phyloP scores from a whole-genome alignment of 2,797 vertebrate genomes.

The Chelidonichthys spinosus region DNA sequence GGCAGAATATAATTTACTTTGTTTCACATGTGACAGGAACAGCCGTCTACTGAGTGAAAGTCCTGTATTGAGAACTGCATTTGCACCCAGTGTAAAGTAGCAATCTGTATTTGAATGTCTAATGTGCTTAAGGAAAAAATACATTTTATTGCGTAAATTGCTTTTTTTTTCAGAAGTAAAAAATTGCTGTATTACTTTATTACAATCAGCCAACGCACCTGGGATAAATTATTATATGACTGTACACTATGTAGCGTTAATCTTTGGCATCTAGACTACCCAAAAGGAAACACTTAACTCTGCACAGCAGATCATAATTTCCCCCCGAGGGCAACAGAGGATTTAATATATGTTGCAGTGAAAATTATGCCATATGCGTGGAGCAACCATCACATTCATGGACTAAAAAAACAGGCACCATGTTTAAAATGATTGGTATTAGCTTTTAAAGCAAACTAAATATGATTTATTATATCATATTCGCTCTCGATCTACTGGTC shows the following conservation, averaged over 20 bases:
- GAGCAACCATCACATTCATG: too few species aligned
- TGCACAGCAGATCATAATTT: background rate
- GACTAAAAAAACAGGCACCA: too few species aligned
- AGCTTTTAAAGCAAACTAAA: too few species aligned
- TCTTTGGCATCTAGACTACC: background rate
- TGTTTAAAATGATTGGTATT: too few species aligned
- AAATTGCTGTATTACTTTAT: background rate
- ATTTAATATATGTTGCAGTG: too few species aligned
- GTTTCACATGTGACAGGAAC: too few species aligned
- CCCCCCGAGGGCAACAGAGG: background rate
- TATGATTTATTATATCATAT: too few species aligned
- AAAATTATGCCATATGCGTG: too few species aligned
- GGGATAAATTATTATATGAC: background rate
- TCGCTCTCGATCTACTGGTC: too few species aligned
- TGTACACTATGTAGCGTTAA: background rate
- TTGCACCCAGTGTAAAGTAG: slow-evolving; percentile 2
- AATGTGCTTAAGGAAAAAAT: background rate
- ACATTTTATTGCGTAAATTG: too few species aligned
- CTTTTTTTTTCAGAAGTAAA: background rate
- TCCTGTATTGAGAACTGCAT: background rate
- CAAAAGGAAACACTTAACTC: background rate
- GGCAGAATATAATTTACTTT: too few species aligned
- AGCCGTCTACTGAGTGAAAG: too few species aligned
- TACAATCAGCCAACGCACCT: background rate
- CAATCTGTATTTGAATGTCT: background rate